A percentile compares a stretch with the other conserved stretches of the same genome.
Evolutionary conservation across 2,888 invertebrate species (phyloP).

Genomic region (Epistrophe grossulariae): DNA sequence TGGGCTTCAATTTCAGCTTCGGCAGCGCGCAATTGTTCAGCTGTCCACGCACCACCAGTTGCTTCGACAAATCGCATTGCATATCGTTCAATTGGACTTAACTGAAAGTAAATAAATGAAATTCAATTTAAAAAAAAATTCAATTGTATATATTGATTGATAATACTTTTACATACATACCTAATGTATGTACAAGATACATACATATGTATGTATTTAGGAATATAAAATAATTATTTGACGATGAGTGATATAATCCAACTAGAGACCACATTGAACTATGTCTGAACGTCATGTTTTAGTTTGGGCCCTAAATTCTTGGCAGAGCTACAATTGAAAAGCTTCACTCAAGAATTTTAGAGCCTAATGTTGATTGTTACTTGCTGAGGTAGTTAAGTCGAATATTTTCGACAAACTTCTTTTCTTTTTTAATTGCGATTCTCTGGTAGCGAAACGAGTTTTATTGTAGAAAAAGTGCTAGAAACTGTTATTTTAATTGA

Average conservation of each 20-base stretch:
- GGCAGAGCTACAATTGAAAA: neutral
- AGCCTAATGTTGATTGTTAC: neutral
- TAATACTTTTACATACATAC: too few relatives aligned
- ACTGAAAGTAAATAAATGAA: constrained; percentile 85
- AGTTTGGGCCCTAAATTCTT: constrained; percentile 34
- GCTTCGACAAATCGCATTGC: constrained; percentile 97
- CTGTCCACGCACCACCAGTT: constrained; percentile 90
- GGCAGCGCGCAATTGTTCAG: constrained; percentile 94
- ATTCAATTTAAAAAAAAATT: neutral
- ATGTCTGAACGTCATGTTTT: constrained; percentile 69
- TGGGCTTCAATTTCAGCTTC: constrained; percentile 94
- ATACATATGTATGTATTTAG: neutral
- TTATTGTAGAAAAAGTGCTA: too few relatives aligned
- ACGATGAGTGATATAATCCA: constrained; percentile 76
- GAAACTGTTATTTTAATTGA: too few relatives aligned
- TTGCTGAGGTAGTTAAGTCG: too few relatives aligned
- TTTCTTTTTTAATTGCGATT: too few relatives aligned
- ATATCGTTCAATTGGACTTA: constrained; percentile 97
- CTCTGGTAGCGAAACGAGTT: too few relatives aligned
- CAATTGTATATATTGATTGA: too few relatives aligned
- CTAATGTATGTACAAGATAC: neutral
- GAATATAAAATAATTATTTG: constrained; percentile 52
- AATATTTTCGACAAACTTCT: too few relatives aligned
- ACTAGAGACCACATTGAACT: constrained; percentile 55
- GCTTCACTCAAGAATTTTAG: neutral